Evolutionary conservation across 2,797 vertebrate species (phyloP), one percentile per base, ranked within the genome.

Genomic region (Diplodus puntazzo): DNA sequence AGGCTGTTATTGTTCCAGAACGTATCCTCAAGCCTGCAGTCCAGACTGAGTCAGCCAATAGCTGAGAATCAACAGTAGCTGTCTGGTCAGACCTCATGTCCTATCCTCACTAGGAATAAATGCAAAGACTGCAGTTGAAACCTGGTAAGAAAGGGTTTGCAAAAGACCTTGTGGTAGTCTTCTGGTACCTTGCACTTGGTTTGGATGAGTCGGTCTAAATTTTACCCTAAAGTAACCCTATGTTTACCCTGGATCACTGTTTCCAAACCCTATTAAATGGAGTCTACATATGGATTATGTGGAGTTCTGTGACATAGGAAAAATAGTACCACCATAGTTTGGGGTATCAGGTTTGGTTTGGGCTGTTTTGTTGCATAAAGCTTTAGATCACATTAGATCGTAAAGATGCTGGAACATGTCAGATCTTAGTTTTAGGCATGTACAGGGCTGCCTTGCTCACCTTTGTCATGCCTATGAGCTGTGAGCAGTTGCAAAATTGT

Each of bases 31-130:
- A 21, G 53, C 46, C 70, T 68, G 70, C 46, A n/a, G 71, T 70
- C 58, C 18, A 23, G 53, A 27, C 62, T 42, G 60, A 83, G 55
- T 78, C 77, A 64, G 55, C 39, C 54, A 53, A 20, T 34, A 21
- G 16, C 17, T 75, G 58, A 1, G 57, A 39, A 61, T 66, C 49
- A 69, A 45, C 42, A 50, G 67, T 25, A 21, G 20, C 0, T 57
- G 16, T 30, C 43, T 64, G 25, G 21, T 66, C 17, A 21, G 25
- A 53, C 43, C 34, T 11, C 1, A 39, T 18, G 23, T 16, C 52
- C 17, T 60, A 25, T 23, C 20, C 55, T 57, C 17, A 23, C 39
- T 58, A n/a, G 25, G 50, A 48, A 50, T 45, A 2, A 49, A 25
- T 30, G 14, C 49, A 65, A n/a, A 58, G 10, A 7, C 45, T 27